phyloP scores from a whole-genome alignment of 2,113 vertebrate species.

The Leptobrachium ailaonicum region DNA sequence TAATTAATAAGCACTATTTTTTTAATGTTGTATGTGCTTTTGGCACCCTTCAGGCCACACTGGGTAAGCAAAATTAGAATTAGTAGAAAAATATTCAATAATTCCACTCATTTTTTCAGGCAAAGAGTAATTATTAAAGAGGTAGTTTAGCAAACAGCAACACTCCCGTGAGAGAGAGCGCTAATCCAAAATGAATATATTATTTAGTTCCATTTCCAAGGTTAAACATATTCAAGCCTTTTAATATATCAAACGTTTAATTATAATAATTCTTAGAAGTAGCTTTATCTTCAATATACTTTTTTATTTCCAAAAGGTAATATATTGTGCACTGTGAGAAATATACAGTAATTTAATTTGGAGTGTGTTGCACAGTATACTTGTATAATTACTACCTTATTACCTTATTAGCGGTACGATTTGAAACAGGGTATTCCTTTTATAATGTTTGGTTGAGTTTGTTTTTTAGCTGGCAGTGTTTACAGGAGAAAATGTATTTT shows the following conservation, averaged over 20 bases:
- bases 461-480: too few species aligned
- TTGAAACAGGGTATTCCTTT: too few species aligned
- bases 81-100: slow-evolving; percentile 31
- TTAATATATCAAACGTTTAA: slow-evolving; percentile 41
- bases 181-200: slow-evolving; percentile 48
- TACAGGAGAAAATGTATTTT: too few species aligned
- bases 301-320: not conserved
- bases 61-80: slow-evolving; percentile 47
- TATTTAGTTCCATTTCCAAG: slow-evolving; percentile 43
- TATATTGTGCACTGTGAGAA: not conserved
- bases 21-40: slow-evolving; percentile 27
- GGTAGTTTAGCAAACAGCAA: slow-evolving; percentile 46
- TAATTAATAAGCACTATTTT: slow-evolving; percentile 41
- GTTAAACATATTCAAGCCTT: slow-evolving; percentile 39
- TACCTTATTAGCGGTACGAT: too few species aligned
- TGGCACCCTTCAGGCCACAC: slow-evolving; percentile 31
- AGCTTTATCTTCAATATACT: slow-evolving; percentile 11
- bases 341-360: not conserved
- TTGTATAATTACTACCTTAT: too few species aligned
- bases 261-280: slow-evolving; percentile 35
- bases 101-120: slow-evolving; percentile 45
- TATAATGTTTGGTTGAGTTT: too few species aligned
- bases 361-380: not conserved
- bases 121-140: slow-evolving; percentile 50
- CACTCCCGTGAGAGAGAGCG: slow-evolving; percentile 35